phyloP scores from a whole-genome alignment of 1,140 invertebrate species.

The Eubasilissa regina region DNA sequence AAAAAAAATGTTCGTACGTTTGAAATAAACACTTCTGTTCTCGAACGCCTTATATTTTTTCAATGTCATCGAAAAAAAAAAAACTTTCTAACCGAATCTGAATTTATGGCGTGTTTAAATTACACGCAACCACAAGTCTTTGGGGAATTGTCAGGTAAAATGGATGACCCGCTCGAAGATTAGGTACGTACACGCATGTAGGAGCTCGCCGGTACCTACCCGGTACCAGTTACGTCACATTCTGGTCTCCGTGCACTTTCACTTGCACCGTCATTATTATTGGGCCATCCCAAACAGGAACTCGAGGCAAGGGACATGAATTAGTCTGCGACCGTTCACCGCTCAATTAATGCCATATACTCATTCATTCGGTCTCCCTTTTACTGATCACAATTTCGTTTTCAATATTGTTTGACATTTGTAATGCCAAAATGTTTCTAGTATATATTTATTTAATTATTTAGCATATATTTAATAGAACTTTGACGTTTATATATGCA shows the following conservation, averaged over 20 bases:
- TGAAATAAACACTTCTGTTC: background rate
- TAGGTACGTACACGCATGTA: background rate
- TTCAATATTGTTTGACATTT: too few species aligned
- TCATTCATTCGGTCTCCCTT: too few species aligned
- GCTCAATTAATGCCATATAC: too few species aligned
- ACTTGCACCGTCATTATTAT: constrained; percentile 10
- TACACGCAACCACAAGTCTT: background rate
- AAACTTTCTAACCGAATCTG: constrained; percentile 17
- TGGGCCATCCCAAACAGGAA: background rate
- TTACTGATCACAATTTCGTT: too few species aligned
- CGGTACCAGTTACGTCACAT: constrained; percentile 5
- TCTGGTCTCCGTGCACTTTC: constrained; percentile 5
- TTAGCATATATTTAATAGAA: too few species aligned
- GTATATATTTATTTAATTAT: too few species aligned
- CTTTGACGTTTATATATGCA: too few species aligned
- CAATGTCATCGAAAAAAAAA: constrained; percentile 12
- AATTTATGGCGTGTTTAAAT: background rate
- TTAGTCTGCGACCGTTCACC: too few species aligned
- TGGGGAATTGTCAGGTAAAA: constrained; percentile 1
- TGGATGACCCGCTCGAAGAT: background rate
- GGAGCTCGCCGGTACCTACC: too few species aligned
- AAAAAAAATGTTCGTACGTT: too few species aligned
- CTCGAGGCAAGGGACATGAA: too few species aligned
- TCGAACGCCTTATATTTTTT: background rate
- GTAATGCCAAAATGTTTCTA: too few species aligned